Percentiles rank a stretch among this genome's conserved stretches.
These are phyloP conservation scores for Cordilura impudica DNA, from an alignment of 2,888 invertebrate species.

Conservation along the genomic window DNA sequence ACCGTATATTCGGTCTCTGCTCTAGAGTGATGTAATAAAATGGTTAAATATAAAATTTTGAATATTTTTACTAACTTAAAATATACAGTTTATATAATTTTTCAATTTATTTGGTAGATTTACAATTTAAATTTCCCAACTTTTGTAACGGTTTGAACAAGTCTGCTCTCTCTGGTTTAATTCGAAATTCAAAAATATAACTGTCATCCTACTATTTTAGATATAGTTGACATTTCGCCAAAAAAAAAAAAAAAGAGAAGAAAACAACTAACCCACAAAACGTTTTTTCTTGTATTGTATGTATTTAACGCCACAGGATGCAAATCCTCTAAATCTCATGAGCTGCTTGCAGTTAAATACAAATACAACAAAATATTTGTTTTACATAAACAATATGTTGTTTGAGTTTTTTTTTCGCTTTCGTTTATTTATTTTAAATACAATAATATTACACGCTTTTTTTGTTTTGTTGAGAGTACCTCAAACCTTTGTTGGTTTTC, in stretches of 20 bases:
- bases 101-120: too few species aligned
- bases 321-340: conserved; percentile 47
- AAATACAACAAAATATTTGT: conserved; percentile 52
- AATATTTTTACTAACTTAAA: too few species aligned
- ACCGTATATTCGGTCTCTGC: too few species aligned
- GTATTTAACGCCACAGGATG: conserved; percentile 55
- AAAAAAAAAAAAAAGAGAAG: not conserved
- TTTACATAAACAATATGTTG: conserved; percentile 60
- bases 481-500: not conserved
- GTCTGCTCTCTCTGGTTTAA: too few species aligned
- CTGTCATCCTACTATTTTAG: too few species aligned
- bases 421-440: not conserved
- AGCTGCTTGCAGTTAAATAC: conserved; percentile 11
- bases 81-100: too few species aligned
- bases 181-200: too few species aligned
- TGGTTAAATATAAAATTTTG: too few species aligned
- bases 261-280: not conserved
- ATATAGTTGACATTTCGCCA: not conserved
- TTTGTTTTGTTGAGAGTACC: not conserved
- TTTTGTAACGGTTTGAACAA: too few species aligned
- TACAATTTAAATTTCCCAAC: too few species aligned
- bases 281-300: conserved; percentile 25
- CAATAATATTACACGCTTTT: conserved; percentile 51
- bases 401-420: conserved; percentile 38
- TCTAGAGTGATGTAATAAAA: too few species aligned